phyloP scores from a whole-genome alignment of 2,113 vertebrate species.

The Colistium nudipinnis region DNA sequence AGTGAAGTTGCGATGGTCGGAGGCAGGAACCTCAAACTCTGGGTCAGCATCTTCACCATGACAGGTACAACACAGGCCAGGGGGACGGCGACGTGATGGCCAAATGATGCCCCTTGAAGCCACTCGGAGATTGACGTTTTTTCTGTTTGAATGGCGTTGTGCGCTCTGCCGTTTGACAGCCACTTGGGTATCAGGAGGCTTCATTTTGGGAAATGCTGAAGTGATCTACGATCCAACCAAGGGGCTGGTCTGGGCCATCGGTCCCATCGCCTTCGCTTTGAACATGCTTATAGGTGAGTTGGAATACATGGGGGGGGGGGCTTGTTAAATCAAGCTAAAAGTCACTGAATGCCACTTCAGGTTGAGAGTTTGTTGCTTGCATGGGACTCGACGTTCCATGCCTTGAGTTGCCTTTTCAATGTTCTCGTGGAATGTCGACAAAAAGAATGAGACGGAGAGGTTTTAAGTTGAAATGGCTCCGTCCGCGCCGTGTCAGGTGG shows the following conservation, averaged over 20 bases:
- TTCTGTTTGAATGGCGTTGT: not conserved
- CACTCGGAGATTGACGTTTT: too few relatives aligned
- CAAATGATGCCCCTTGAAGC: too few relatives aligned
- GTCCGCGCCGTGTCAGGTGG: constrained; percentile 66
- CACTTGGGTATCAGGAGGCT: constrained; percentile 84
- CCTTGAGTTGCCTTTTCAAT: not conserved
- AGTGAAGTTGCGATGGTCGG: constrained; percentile 81
- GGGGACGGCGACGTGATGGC: not conserved
- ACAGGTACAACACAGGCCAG: constrained; percentile 15
- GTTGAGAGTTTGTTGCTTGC: too few relatives aligned
- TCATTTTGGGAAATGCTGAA: constrained; percentile 81
- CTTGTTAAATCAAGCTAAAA: too few relatives aligned
- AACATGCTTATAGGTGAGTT: constrained; percentile 40
- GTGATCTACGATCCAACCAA: constrained; percentile 79
- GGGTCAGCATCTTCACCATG: constrained; percentile 77
- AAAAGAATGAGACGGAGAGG: too few relatives aligned
- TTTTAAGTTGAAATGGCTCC: not conserved
- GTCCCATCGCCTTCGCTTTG: constrained; percentile 36
- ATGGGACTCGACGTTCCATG: too few relatives aligned
- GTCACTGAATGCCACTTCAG: too few relatives aligned
- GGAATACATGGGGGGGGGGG: too few relatives aligned
- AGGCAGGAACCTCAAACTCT: constrained; percentile 75
- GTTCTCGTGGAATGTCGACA: too few relatives aligned
- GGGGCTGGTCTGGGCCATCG: constrained; percentile 80
- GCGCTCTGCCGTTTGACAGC: constrained; percentile 60